Evolutionary conservation across 2,797 vertebrate genomes (phyloP), one percentile per base, ranked within the genome.

Genomic region (Emys orbicularis): DNA sequence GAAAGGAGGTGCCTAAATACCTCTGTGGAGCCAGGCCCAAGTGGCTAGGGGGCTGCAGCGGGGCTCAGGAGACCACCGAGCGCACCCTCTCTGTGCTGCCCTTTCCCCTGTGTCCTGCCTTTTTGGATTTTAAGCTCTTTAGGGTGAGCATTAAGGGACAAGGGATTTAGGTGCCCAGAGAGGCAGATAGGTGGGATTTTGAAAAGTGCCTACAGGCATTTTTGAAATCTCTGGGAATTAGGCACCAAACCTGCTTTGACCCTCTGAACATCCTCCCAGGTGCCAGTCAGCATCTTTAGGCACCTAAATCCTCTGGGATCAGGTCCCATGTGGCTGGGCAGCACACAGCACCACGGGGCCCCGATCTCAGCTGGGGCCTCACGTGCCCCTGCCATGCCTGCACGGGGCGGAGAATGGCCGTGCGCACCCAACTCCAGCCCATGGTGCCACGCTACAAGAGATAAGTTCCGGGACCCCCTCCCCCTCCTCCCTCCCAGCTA

Each of bases 391-490:
- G 0, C 37, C 93, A 82, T 72, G 95, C 89, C 92, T 21, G 34
- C 34, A 21, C 2, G 4, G 10, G 37, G n/a, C n/a, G 94, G 96
- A 97, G 98, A 98, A 98, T 97, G 95, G 95, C 23, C 90, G 89
- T 97, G 92, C 79, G 56, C 91, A 27, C 92, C 98, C 97, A 95
- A 44, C 61, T 89, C 89, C 91, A 93, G 83, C 90, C 72, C 29
- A 49, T 53, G 79, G 87, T 91, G 87, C 61, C 85, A 79, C 90
- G 49, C 65, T 68, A 37, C 65, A 37, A 37, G n/a, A n/a, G 19
- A 37, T 19, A 5, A 10, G 18, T 23, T 72, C 37, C 5, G n/a
- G 61, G n/a, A 72, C 19, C 10, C 19, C n/a, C n/a, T 72, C 65
- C n/a, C 8, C n/a, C 65, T 23, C 9, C 18, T n/a, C 18, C 18